A percentile compares a stretch with the other conserved stretches of the same genome.
phyloP scores from a whole-genome alignment of 2,888 invertebrate genomes.

The Apodemia zela region DNA sequence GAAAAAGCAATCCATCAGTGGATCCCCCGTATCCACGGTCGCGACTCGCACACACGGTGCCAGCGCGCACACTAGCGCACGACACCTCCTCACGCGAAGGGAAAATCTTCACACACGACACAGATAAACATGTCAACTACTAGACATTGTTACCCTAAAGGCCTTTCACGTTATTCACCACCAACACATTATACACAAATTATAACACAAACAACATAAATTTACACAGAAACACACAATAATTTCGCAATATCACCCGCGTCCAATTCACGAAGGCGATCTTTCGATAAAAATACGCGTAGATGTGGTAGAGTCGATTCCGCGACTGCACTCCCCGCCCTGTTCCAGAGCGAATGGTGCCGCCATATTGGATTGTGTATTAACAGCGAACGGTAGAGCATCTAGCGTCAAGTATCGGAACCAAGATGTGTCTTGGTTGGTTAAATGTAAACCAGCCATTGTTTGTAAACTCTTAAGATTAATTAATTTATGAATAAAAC shows the following conservation, averaged over 20 bases:
- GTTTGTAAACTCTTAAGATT: neutral
- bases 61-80: slow-evolving; percentile 66
- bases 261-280: slow-evolving; percentile 72
- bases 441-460: neutral
- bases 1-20: slow-evolving; percentile 79
- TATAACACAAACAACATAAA: slow-evolving; percentile 67
- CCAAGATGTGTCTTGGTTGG: slow-evolving; percentile 28
- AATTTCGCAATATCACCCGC: slow-evolving; percentile 73
- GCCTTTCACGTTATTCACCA: slow-evolving; percentile 75
- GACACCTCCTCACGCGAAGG: slow-evolving; percentile 78
- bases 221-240: slow-evolving; percentile 71
- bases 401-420: slow-evolving; percentile 56
- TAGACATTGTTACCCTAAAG: slow-evolving; percentile 79
- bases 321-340: slow-evolving; percentile 78
- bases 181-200: slow-evolving; percentile 63
- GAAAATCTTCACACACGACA: slow-evolving; percentile 81
- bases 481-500: neutral
- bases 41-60: slow-evolving; percentile 60
- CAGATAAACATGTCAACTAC: slow-evolving; percentile 81
- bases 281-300: slow-evolving; percentile 75
- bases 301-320: slow-evolving; percentile 72
- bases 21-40: slow-evolving; percentile 65
- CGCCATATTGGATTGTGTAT: slow-evolving; percentile 75
- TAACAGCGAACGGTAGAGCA: slow-evolving; percentile 51
- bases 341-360: slow-evolving; percentile 75